Evolutionary conservation across 2,888 invertebrate species (phyloP).

Genomic region (Mamestra brassicae): DNA sequence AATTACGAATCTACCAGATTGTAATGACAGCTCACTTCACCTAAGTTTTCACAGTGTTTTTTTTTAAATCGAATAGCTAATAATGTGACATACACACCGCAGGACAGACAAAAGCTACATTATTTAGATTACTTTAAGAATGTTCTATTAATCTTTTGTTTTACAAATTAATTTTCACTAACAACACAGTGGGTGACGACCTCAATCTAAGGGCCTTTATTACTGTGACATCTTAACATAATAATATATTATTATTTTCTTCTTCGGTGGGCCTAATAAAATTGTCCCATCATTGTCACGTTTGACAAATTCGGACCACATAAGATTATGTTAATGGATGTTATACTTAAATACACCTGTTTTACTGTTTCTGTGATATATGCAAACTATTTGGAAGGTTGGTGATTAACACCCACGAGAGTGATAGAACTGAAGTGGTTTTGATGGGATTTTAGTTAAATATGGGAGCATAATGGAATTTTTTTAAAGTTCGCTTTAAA

Average conservation of each 20-base stretch:
- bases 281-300: constrained; percentile 21
- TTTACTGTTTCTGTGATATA: constrained; percentile 38
- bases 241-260: constrained; percentile 6
- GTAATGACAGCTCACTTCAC: too few relatives aligned
- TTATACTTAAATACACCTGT: constrained; percentile 49
- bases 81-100: too few relatives aligned
- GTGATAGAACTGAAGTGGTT: not conserved
- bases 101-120: too few relatives aligned
- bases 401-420: constrained; percentile 45
- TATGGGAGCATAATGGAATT: not conserved
- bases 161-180: not conserved
- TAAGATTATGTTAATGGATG: constrained; percentile 42
- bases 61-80: too few relatives aligned
- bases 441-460: constrained; percentile 11
- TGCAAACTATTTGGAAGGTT: constrained; percentile 19
- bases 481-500: not conserved
- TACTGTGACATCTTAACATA: constrained; percentile 14
- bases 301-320: constrained; percentile 37
- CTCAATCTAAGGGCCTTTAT: not conserved
- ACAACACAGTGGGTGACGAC: not conserved
- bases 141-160: not conserved
- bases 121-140: too few relatives aligned
- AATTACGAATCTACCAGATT: too few relatives aligned
- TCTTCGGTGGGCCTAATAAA: constrained; percentile 39
- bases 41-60: too few relatives aligned